These are phyloP conservation scores for Hirudinaria manillensis DNA, from an alignment of 2,888 invertebrate species.

Conservation along the genomic window DNA sequence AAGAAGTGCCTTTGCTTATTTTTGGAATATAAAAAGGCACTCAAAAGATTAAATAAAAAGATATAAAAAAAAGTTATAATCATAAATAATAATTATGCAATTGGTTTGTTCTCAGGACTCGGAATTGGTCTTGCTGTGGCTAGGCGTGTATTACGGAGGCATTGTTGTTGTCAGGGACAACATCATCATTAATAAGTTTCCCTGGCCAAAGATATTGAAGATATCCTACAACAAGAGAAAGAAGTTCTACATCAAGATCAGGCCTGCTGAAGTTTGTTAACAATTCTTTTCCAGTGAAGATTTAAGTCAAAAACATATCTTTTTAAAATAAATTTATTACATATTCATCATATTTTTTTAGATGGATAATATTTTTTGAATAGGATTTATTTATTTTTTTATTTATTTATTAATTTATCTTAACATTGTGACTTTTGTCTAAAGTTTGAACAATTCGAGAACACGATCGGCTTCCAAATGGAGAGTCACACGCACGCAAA, in stretches of 20 bases:
- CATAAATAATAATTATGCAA: background rate
- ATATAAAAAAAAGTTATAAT: no score
- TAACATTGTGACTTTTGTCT: no score
- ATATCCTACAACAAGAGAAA: constrained; percentile 89
- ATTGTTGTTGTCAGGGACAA: constrained; percentile 87
- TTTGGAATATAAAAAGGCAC: no score
- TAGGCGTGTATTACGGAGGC: constrained; percentile 94
- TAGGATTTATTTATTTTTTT: background rate
- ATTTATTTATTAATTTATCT: background rate
- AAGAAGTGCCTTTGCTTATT: no score
- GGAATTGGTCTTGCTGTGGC: constrained; percentile 86
- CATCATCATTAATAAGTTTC: constrained; percentile 90
- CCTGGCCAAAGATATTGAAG: constrained; percentile 98
- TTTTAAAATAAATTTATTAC: background rate
- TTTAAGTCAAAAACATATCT: background rate
- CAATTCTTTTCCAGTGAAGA: background rate
- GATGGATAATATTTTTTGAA: background rate
- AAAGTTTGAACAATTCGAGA: constrained; percentile 85
- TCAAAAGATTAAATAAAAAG: no score
- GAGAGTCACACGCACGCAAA: constrained; percentile 91
- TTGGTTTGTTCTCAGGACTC: constrained; percentile 63
- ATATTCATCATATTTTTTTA: background rate
- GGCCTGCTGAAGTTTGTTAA: constrained; percentile 60
- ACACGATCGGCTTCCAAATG: constrained; percentile 89
- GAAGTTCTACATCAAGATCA: constrained; percentile 93